These are phyloP conservation scores for Choreutis nemorana DNA, from an alignment of 2,888 invertebrate genomes.

Conservation along the genomic window DNA sequence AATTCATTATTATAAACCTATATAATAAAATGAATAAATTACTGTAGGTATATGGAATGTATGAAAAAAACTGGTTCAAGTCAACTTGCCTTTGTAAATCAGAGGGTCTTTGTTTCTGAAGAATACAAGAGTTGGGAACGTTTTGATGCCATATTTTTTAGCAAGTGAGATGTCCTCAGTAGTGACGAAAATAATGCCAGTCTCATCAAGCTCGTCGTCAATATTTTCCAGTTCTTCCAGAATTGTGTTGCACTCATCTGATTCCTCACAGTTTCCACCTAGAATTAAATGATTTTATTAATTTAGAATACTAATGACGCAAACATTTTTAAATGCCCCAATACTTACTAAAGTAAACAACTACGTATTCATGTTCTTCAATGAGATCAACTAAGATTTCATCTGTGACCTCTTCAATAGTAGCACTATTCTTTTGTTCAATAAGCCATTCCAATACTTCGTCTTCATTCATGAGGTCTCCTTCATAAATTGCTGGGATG, in stretches of 20 bases:
- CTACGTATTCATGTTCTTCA: slow-evolving; percentile 91
- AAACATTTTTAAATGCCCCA: slow-evolving; percentile 1
- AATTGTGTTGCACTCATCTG: slow-evolving; percentile 86
- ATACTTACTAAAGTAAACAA: slow-evolving; percentile 88
- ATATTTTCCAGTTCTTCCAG: slow-evolving; percentile 89
- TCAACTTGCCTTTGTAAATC: slow-evolving; percentile 70
- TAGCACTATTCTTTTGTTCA: slow-evolving; percentile 87
- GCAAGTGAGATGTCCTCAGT: slow-evolving; percentile 85
- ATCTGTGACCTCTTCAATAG: slow-evolving; percentile 94
- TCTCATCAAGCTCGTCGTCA: slow-evolving; percentile 92
- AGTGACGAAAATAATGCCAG: slow-evolving; percentile 92
- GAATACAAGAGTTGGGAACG: slow-evolving; percentile 86
- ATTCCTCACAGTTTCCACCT: slow-evolving; percentile 87
- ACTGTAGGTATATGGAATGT: neutral
- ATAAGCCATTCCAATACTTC: slow-evolving; percentile 90
- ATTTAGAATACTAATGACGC: slow-evolving; percentile 1
- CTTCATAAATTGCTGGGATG: slow-evolving; percentile 91
- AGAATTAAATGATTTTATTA: too few relatives aligned
- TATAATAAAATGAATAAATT: neutral
- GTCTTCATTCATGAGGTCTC: slow-evolving; percentile 90
- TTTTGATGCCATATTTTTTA: slow-evolving; percentile 85
- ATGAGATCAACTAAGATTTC: slow-evolving; percentile 87
- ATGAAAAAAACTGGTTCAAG: neutral
- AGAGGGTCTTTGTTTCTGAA: slow-evolving; percentile 92
- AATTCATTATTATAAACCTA: neutral